Evolutionary conservation across 2,888 invertebrate genomes (phyloP).

Genomic region (Tenthredo amoena): DNA sequence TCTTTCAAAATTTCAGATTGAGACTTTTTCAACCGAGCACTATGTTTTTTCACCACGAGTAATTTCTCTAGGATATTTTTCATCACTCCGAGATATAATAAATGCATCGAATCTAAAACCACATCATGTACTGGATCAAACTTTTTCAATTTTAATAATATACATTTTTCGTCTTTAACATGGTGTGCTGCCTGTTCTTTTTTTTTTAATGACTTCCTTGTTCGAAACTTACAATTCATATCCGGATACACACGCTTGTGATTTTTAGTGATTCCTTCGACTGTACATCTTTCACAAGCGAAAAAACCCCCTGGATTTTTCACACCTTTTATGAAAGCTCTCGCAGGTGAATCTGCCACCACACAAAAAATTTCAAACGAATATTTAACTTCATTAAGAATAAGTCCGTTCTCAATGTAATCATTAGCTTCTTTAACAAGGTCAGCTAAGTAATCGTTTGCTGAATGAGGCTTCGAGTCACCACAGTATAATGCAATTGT

Average conservation of each 20-base stretch:
- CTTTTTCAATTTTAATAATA: background rate
- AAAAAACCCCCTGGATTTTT: no score
- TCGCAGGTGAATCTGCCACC: no score
- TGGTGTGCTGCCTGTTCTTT: constrained; percentile 34
- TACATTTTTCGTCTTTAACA: constrained; percentile 15
- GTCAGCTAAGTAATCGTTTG: no score
- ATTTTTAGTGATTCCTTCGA: no score
- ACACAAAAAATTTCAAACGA: no score
- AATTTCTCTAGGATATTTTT: constrained; percentile 36
- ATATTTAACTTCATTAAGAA: no score
- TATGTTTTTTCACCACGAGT: constrained; percentile 39
- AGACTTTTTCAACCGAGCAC: constrained; percentile 12
- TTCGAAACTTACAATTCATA: constrained; percentile 33
- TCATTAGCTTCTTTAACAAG: no score
- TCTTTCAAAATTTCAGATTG: background rate
- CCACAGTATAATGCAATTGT: no score
- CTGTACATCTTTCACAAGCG: no score
- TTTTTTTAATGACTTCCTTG: constrained; percentile 37
- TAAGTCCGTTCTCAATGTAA: no score
- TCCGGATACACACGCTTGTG: constrained; percentile 41
- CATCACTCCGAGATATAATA: constrained; percentile 37
- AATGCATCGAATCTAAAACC: constrained; percentile 39
- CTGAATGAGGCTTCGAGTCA: no score
- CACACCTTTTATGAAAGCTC: no score
- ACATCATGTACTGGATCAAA: constrained; percentile 39